Percentiles rank a stretch among this genome's conserved stretches.
Evolutionary conservation across 2,113 vertebrate species (phyloP).

Genomic region (Percina caprodes): DNA sequence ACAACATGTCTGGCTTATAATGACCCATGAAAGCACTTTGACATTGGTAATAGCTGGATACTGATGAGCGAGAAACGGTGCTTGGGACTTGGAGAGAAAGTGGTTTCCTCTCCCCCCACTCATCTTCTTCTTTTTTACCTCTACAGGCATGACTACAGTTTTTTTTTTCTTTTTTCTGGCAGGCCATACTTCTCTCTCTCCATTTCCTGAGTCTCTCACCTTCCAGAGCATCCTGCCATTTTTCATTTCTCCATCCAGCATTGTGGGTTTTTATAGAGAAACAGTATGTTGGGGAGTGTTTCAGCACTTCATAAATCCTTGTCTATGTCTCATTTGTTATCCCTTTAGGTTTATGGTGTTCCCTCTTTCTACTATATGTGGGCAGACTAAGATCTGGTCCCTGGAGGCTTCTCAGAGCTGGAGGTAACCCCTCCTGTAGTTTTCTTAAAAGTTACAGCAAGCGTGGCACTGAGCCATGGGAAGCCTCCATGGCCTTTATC

Average conservation of each 20-base stretch:
- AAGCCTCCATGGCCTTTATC: constrained; percentile 33
- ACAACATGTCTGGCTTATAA: constrained; percentile 74
- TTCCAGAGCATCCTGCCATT: constrained; percentile 65
- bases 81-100: constrained; percentile 47
- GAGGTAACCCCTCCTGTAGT: constrained; percentile 47
- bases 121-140: constrained; percentile 20
- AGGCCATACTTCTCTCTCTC: constrained; percentile 51
- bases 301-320: constrained; percentile 81
- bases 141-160: constrained; percentile 39
- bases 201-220: constrained; percentile 60
- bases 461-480: constrained; percentile 62
- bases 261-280: constrained; percentile 24
- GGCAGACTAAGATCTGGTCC: constrained; percentile 65
- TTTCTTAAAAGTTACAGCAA: constrained; percentile 66
- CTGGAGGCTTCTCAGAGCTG: constrained; percentile 42
- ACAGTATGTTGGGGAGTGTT: constrained; percentile 61
- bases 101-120: constrained; percentile 32
- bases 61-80: constrained; percentile 44
- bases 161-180: constrained; percentile 37
- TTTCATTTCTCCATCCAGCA: constrained; percentile 65
- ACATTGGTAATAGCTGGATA: constrained; percentile 64
- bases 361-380: constrained; percentile 43
- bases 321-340: constrained; percentile 76
- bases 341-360: constrained; percentile 65
- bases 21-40: constrained; percentile 66